These are phyloP conservation scores for Encarsia formosa DNA, from an alignment of 2,888 invertebrate genomes.

Conservation along the genomic window DNA sequence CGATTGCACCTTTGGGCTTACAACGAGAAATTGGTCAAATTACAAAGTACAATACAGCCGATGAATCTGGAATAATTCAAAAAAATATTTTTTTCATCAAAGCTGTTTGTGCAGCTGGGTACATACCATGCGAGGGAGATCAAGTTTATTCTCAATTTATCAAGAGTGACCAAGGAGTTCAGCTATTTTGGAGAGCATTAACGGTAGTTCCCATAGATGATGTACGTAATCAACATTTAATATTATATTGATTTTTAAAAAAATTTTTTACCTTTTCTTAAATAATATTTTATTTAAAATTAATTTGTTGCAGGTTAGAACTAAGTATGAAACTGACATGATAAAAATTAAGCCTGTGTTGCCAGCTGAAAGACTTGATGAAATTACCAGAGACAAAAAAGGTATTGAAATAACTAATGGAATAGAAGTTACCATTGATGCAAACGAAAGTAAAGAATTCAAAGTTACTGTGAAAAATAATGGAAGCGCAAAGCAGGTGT, in stretches of 20 bases:
- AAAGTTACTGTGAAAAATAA: conserved; percentile 54
- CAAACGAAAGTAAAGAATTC: conserved; percentile 51
- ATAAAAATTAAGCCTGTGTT: conserved; percentile 6
- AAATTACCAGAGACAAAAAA: conserved; percentile 50
- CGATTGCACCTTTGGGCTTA: conserved; percentile 59
- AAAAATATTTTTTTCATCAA: conserved; percentile 59
- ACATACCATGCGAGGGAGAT: conserved; percentile 59
- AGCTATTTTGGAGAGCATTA: conserved; percentile 61
- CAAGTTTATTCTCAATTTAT: conserved; percentile 65
- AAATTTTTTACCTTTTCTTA: too few relatives aligned
- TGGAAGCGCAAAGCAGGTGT: conserved; percentile 46
- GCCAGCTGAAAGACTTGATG: conserved; percentile 27
- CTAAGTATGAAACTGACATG: conserved; percentile 8
- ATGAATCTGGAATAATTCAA: conserved; percentile 57
- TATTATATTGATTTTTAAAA: neutral
- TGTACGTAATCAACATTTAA: conserved; percentile 14
- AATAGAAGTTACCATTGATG: conserved; percentile 48
- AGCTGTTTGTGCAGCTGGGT: conserved; percentile 55
- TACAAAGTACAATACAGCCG: conserved; percentile 45
- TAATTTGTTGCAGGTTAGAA: conserved; percentile 7
- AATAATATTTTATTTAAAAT: neutral
- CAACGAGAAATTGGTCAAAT: conserved; percentile 56
- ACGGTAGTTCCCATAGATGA: conserved; percentile 46
- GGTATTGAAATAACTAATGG: conserved; percentile 57
- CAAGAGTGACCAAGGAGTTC: conserved; percentile 65